These are phyloP conservation scores for Dreissena rostriformis DNA, from an alignment of 1,140 invertebrate species.

Conservation along the genomic window DNA sequence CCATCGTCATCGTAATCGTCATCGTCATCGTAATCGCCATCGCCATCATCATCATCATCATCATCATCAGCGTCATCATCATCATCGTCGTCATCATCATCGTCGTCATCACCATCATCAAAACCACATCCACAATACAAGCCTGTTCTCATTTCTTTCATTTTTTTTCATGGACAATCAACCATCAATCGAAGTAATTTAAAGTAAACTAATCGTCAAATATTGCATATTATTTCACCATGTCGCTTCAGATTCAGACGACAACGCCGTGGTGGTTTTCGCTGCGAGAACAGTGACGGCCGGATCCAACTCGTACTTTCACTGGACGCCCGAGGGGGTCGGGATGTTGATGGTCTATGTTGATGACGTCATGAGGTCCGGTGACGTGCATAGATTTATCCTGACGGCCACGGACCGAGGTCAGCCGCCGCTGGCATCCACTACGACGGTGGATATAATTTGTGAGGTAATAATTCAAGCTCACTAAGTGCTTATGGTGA, in stretches of 20 bases:
- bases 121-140: no score
- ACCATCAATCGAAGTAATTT: no score
- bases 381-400: conserved; percentile 10
- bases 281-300: conserved; percentile 7
- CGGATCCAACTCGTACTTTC: conserved; percentile 7
- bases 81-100: no score
- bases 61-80: no score
- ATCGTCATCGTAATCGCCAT: no score
- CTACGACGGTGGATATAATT: conserved; percentile 42
- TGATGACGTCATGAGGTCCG: conserved; percentile 12
- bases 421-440: conserved; percentile 1
- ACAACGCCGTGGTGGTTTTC: conserved; percentile 23
- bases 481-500: no score
- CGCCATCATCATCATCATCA: no score
- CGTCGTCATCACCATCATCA: no score
- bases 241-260: conserved; percentile 23
- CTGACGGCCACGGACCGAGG: conserved; percentile 30
- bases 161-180: no score
- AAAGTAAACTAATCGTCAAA: neutral
- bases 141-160: no score
- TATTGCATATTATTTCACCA: neutral
- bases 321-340: neutral
- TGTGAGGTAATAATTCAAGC: conserved; percentile 9
- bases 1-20: no score
- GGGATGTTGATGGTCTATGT: neutral